A percentile compares a stretch with the other conserved stretches of the same genome.
Evolutionary conservation across 2,888 invertebrate genomes (phyloP).

Genomic region (Cordylochernes scorpioides): DNA sequence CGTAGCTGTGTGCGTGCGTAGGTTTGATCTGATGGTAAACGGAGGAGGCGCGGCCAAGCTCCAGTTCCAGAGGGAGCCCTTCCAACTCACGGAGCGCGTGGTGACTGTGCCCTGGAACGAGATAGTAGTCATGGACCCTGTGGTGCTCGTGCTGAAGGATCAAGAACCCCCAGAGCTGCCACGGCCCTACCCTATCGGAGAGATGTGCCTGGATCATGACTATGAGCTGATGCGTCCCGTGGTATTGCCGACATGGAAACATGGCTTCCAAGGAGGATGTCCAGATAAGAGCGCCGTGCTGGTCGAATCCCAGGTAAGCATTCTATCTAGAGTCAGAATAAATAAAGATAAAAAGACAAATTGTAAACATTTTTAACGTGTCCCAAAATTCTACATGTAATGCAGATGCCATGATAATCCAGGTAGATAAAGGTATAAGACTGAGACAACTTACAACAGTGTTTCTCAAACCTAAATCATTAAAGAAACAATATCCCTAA

Average conservation of each 20-base stretch:
- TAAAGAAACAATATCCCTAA: too few species aligned
- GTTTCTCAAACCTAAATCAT: too few species aligned
- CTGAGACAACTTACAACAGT: too few species aligned
- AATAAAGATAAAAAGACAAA: too few species aligned
- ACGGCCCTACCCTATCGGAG: too few species aligned
- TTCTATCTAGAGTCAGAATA: too few species aligned
- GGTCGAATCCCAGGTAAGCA: constrained; percentile 55
- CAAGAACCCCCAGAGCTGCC: constrained; percentile 12
- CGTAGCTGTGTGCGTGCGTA: too few species aligned
- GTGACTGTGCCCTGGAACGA: constrained; percentile 94
- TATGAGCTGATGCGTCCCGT: constrained; percentile 57
- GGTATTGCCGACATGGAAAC: constrained; percentile 65
- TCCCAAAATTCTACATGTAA: too few species aligned
- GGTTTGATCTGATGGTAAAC: constrained; percentile 96
- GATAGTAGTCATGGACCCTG: constrained; percentile 47
- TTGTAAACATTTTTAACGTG: too few species aligned
- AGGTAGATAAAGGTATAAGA: too few species aligned
- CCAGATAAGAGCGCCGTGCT: constrained; percentile 56
- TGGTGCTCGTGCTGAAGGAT: constrained; percentile 14
- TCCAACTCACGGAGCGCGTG: constrained; percentile 56
- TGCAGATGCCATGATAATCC: too few species aligned
- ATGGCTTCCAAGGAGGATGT: constrained; percentile 62
- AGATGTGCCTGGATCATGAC: constrained; percentile 61
- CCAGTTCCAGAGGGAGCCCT: constrained; percentile 83
- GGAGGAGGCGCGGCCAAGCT: constrained; percentile 91